phyloP scores from a whole-genome alignment of 2,888 invertebrate species.

The Nephrotoma guestfalica region DNA sequence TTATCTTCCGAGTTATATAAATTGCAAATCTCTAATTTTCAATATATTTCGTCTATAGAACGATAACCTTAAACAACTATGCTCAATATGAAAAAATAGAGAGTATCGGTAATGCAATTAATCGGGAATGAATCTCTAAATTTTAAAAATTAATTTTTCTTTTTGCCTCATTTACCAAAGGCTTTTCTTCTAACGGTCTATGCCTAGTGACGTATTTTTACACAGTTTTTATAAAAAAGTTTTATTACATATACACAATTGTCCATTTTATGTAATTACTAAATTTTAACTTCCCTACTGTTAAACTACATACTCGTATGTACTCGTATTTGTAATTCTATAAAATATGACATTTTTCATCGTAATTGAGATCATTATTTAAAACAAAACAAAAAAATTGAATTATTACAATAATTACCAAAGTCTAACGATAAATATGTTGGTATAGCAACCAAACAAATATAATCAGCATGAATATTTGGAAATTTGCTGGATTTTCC shows the following conservation, averaged over 20 bases:
- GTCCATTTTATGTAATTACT: not conserved
- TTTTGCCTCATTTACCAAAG: too few relatives aligned
- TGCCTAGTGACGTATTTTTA: too few relatives aligned
- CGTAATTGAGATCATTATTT: not conserved
- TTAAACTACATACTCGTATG: not conserved
- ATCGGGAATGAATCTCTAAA: too few relatives aligned
- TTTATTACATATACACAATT: not conserved
- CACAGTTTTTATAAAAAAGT: too few relatives aligned
- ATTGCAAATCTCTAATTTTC: too few relatives aligned
- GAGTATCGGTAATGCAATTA: too few relatives aligned
- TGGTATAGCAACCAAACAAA: not conserved
- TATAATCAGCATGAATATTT: not conserved
- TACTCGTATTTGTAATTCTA: not conserved
- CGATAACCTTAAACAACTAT: too few relatives aligned
- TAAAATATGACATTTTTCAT: not conserved
- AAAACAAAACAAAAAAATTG: not conserved
- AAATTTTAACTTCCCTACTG: not conserved
- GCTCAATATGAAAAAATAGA: too few relatives aligned
- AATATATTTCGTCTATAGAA: too few relatives aligned
- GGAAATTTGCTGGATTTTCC: not conserved
- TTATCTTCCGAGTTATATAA: too few relatives aligned
- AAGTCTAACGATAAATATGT: not conserved
- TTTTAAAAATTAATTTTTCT: too few relatives aligned
- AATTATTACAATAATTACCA: not conserved
- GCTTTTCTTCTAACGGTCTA: too few relatives aligned